Base-by-base conservation (phyloP, 92 coral and sea anemone species). In the Plumapathes pennacea region DNA sequence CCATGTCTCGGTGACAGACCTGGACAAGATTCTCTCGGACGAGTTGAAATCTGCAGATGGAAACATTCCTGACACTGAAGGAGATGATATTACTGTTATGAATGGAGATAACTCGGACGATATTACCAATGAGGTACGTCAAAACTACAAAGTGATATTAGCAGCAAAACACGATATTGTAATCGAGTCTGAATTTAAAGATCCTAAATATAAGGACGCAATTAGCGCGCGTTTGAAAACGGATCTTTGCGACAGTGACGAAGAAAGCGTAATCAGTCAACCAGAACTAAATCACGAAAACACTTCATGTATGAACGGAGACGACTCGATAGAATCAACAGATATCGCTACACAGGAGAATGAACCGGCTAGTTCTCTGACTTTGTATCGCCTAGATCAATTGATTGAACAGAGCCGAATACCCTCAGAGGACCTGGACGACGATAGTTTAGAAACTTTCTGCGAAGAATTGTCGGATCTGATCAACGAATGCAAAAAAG, bases 1-100 rank as follows among this genome's bases (percentile, higher is more conserved):
- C 2, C 89, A 78, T 34, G 89, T 86, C 15, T 86, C 95, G 2
- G 95, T 86, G 29, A 86, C 95, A 11, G 89, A 89, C 37, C 50
- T 85, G 47, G 94, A 77, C 30, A 77, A 71, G 60, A 65, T 81
- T 14, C 60, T 76, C 19, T 54, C 82, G 22, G 72, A 65, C 21
- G 72, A 65, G 32, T 50, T 60, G 4, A 60, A 65, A 30, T 10
- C 5, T 12, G n/a, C n/a, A n/a, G n/a, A n/a, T n/a, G n/a, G n/a
- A n/a, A n/a, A n/a, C n/a, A n/a, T n/a, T n/a, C n/a, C n/a, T n/a
- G 61, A 64, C 15, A 2, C 41, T 14, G 52, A 28, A 11, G 38
- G 21, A 19, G 39, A 39, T 19, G 17, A 51, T 32, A 23, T 41
- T 8, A 41, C 15, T 3, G 46, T 52, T 22, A 21, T 65, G 30